Conservation (phyloP, 1,140 invertebrate species). For the Ostrea edulis region DNA sequence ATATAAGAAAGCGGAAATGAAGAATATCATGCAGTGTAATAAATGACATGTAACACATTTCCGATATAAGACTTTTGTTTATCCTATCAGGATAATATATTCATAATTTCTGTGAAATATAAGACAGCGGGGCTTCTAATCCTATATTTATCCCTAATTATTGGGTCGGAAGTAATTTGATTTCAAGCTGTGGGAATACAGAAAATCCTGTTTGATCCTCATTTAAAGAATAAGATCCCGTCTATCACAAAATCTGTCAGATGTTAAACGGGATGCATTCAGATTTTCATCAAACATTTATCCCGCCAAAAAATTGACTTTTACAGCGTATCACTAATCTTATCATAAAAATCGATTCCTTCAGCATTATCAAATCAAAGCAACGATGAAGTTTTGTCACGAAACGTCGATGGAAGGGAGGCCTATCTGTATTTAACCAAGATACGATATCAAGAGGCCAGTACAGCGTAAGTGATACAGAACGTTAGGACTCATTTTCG, state of each 20-base stretch:
- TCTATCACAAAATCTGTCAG: background rate
- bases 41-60: background rate
- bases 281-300: constrained; percentile 36
- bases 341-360: constrained; percentile 36
- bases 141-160: background rate
- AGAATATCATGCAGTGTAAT: too few species aligned
- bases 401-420: constrained; percentile 1
- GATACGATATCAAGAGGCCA: background rate
- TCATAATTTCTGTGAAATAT: background rate
- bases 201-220: constrained; percentile 5
- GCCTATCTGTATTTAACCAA: constrained; percentile 25
- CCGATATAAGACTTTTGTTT: background rate
- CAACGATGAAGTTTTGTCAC: constrained; percentile 38
- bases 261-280: constrained; percentile 18
- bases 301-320: constrained; percentile 30
- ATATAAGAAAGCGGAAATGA: background rate
- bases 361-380: constrained; percentile 31
- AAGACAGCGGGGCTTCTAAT: background rate
- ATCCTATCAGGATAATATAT: background rate
- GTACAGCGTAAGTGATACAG: background rate
- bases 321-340: constrained; percentile 29
- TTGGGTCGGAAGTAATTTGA: constrained; percentile 2
- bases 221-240: constrained; percentile 1
- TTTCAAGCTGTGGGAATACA: background rate
- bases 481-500: background rate